These are phyloP conservation scores for Haliclona indistincta DNA, from an alignment of 37 sponge, comb jelly and placozoan genomes.

Conservation along the genomic window DNA sequence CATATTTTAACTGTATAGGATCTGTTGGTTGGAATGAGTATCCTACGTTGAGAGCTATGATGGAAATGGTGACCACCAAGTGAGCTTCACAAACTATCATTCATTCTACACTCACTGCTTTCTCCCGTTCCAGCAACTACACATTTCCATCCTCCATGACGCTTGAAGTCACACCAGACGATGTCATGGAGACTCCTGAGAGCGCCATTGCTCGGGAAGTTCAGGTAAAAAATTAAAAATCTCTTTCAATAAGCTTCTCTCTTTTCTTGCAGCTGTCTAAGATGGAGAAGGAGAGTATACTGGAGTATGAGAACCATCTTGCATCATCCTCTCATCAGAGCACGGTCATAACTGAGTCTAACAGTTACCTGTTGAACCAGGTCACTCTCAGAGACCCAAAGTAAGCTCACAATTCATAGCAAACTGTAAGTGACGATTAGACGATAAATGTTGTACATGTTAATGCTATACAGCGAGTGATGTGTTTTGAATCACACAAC, in stretches of 20 bases:
- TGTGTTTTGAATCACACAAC: no score
- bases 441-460: no score
- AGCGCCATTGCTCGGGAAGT: constrained; percentile 44
- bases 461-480: no score
- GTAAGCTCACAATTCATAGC: no score
- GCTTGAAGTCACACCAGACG: constrained; percentile 34
- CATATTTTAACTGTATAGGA: no score
- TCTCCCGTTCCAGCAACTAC: constrained; percentile 48
- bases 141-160: constrained; percentile 71
- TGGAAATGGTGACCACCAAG: constrained; percentile 98
- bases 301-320: constrained; percentile 87
- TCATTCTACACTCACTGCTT: background rate
- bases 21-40: constrained; percentile 82
- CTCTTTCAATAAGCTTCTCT: background rate
- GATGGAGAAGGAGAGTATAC: constrained; percentile 80
- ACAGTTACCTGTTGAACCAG: constrained; percentile 91
- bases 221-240: constrained; percentile 18
- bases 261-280: background rate
- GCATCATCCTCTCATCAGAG: constrained; percentile 42
- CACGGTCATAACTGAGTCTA: constrained; percentile 77
- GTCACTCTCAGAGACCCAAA: constrained; percentile 75
- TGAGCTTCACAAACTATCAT: background rate
- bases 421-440: no score
- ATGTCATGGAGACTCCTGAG: constrained; percentile 42
- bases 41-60: constrained; percentile 83